phyloP scores from a whole-genome alignment of 2,888 invertebrate species.

The Mimas tiliae region DNA sequence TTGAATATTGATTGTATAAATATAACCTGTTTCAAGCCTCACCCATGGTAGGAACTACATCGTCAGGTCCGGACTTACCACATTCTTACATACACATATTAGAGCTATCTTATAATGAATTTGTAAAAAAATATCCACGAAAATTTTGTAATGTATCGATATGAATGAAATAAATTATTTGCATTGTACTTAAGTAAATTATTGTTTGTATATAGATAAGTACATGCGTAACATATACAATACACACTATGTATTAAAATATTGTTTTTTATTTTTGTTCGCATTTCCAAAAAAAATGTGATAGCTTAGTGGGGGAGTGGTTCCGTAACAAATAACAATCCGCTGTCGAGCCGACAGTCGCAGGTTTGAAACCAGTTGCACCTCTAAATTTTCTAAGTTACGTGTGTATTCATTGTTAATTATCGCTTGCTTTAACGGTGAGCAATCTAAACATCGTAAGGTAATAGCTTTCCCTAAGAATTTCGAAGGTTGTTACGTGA shows the following conservation, averaged over 20 bases:
- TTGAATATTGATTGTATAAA: no score
- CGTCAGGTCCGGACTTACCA: not conserved
- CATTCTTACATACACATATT: not conserved
- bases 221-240: slow-evolving; percentile 28
- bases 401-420: no score
- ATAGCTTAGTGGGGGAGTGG: no score
- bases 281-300: not conserved
- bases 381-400: no score
- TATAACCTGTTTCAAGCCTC: not conserved
- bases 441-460: no score
- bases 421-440: no score
- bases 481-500: no score
- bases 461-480: no score
- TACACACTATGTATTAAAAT: slow-evolving; percentile 33
- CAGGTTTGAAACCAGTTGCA: no score
- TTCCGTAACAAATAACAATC: no score
- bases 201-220: slow-evolving; percentile 63
- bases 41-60: not conserved
- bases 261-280: not conserved
- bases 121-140: slow-evolving; percentile 6
- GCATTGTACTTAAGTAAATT: slow-evolving; percentile 70
- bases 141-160: slow-evolving; percentile 41
- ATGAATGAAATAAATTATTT: slow-evolving; percentile 26
- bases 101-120: not conserved
- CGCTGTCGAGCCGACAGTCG: no score